A percentile compares a stretch with the other conserved stretches of the same genome.
Evolutionary conservation across 2,797 vertebrate species (phyloP).

Genomic region (Trichosurus vulpecula): DNA sequence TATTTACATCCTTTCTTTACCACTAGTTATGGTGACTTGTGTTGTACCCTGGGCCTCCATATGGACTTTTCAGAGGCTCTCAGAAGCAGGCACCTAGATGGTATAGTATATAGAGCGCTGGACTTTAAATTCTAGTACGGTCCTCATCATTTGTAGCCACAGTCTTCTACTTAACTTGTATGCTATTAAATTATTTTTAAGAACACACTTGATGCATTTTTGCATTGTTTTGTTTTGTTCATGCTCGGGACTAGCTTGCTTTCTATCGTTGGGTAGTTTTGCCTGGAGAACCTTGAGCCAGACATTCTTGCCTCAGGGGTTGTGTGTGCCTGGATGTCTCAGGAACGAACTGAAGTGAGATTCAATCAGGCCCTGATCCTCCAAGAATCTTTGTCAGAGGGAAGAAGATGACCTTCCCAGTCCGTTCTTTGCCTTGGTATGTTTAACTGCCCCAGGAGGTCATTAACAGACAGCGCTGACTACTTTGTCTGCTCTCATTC

Average conservation of each 20-base stretch:
- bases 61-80: neutral
- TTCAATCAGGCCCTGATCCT: neutral
- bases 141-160: slow-evolving; percentile 21
- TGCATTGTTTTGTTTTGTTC: slow-evolving; percentile 42
- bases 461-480: slow-evolving; percentile 84
- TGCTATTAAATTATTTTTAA: slow-evolving; percentile 74
- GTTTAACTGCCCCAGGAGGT: slow-evolving; percentile 85
- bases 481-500: slow-evolving; percentile 87
- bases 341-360: neutral
- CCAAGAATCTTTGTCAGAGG: slow-evolving; percentile 11
- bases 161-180: slow-evolving; percentile 70
- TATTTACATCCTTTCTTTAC: slow-evolving; percentile 7
- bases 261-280: neutral
- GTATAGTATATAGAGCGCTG: neutral
- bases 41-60: slow-evolving; percentile 18
- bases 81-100: neutral
- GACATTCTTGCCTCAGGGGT: slow-evolving; percentile 59
- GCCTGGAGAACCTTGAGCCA: slow-evolving; percentile 65
- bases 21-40: neutral
- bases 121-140: neutral
- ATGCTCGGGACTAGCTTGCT: neutral
- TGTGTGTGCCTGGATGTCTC: slow-evolving; percentile 22
- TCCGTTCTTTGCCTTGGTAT: slow-evolving; percentile 82
- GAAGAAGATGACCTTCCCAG: slow-evolving; percentile 83
- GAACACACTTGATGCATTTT: slow-evolving; percentile 30